Conservation (phyloP, 2,797 vertebrate species). For the Heliangelus exortis region DNA sequence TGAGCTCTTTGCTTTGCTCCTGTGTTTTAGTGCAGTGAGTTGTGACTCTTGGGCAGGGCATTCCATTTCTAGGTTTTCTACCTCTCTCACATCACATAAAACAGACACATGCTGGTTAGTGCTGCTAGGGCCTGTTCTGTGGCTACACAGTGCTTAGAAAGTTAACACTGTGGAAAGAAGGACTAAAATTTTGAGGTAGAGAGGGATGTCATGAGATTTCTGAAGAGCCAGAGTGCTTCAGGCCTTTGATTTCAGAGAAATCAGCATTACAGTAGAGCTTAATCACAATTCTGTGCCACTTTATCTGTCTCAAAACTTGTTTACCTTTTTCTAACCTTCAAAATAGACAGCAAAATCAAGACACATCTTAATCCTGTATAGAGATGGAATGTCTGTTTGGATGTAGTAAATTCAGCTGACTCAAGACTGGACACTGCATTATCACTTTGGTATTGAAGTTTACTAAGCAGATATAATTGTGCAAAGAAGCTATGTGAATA, state of each 20-base stretch:
- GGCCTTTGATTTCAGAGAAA: not conserved
- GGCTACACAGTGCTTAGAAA: not conserved
- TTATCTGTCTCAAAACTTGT: not conserved
- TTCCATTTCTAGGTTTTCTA: not conserved
- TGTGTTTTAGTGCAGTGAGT: not conserved
- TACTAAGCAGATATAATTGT: not conserved
- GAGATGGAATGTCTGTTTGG: not conserved
- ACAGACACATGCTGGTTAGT: not conserved
- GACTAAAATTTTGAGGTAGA: not conserved
- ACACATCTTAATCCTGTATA: not conserved
- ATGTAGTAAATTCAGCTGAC: not conserved
- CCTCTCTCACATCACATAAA: not conserved
- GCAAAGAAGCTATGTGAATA: not conserved
- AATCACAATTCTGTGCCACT: not conserved
- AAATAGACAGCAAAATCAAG: not conserved
- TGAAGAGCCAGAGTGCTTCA: not conserved
- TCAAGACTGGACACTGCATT: not conserved
- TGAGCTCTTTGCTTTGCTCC: conserved; percentile 58
- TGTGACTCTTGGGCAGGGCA: not conserved
- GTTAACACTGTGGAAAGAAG: not conserved
- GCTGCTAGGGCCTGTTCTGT: not conserved
- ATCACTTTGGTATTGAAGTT: not conserved
- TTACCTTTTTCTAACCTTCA: not conserved
- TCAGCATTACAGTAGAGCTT: not conserved
- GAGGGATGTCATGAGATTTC: not conserved